phyloP scores from a whole-genome alignment of 2,888 invertebrate genomes.

The Dysmachus trigonus region DNA sequence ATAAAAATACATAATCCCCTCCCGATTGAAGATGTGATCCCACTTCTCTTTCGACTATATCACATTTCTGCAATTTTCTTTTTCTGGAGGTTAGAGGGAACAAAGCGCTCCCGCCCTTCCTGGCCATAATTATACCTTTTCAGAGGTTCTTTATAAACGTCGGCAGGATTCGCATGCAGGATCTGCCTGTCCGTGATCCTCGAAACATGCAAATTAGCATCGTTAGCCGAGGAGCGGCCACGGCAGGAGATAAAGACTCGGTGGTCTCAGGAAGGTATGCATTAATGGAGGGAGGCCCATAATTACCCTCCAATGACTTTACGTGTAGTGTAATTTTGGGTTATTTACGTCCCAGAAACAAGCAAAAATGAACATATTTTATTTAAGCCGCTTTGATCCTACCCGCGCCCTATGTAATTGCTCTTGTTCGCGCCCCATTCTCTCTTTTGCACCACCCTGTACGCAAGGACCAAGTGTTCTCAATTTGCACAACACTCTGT shows the following conservation, averaged over 20 bases:
- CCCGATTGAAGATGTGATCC: background rate
- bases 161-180: background rate
- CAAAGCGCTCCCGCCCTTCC: background rate
- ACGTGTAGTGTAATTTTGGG: slow-evolving; percentile 6
- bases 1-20: background rate
- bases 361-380: background rate
- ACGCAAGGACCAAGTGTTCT: background rate
- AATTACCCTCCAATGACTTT: background rate
- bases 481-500: background rate
- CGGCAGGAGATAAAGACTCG: background rate
- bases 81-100: background rate
- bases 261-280: background rate
- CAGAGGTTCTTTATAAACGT: background rate
- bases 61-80: background rate
- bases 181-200: background rate
- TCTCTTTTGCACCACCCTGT: background rate
- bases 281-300: background rate
- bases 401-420: background rate
- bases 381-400: background rate
- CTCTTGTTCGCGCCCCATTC: background rate
- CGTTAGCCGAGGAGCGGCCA: background rate
- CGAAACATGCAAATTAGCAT: slow-evolving; percentile 17
- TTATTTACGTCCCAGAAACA: slow-evolving; percentile 3
- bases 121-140: background rate
- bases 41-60: background rate